These are phyloP conservation scores for Lamproptera curius DNA, from an alignment of 2,888 invertebrate genomes.

Conservation along the genomic window DNA sequence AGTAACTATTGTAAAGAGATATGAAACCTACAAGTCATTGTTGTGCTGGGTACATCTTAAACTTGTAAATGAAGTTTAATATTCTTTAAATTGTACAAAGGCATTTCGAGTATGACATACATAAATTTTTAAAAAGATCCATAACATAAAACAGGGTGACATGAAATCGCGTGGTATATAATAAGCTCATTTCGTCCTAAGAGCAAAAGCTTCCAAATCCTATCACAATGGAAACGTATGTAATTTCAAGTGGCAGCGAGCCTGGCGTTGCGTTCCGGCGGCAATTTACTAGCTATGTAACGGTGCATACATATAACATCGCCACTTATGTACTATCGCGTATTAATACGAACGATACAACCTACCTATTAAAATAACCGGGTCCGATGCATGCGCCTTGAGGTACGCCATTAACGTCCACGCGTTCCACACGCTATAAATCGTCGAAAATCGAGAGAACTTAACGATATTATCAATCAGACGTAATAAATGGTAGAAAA, in stretches of 20 bases:
- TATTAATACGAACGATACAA: constrained; percentile 10
- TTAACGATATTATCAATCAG: no score
- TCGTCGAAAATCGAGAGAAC: neutral
- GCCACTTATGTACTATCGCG: neutral
- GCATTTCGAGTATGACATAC: no score
- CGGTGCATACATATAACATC: constrained; percentile 27
- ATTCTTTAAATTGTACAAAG: no score
- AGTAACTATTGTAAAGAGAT: no score
- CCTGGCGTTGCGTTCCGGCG: constrained; percentile 23
- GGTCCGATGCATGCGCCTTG: neutral
- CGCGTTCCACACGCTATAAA: neutral
- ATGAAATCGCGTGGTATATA: no score
- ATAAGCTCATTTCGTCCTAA: constrained; percentile 1
- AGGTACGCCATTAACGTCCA: neutral
- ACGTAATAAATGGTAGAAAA: no score
- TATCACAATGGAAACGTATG: constrained; percentile 30
- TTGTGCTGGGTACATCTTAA: no score
- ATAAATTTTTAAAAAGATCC: no score
- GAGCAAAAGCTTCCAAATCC: no score
- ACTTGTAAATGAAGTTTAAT: no score
- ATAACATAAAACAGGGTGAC: no score
- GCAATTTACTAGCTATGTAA: constrained; percentile 38
- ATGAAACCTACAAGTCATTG: no score
- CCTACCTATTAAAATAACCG: constrained; percentile 28
- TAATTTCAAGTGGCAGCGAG: constrained; percentile 37